Evolutionary conservation across 2,113 vertebrate species (phyloP), one percentile per base, ranked within the genome.

Genomic region (Pardalotus punctatus): DNA sequence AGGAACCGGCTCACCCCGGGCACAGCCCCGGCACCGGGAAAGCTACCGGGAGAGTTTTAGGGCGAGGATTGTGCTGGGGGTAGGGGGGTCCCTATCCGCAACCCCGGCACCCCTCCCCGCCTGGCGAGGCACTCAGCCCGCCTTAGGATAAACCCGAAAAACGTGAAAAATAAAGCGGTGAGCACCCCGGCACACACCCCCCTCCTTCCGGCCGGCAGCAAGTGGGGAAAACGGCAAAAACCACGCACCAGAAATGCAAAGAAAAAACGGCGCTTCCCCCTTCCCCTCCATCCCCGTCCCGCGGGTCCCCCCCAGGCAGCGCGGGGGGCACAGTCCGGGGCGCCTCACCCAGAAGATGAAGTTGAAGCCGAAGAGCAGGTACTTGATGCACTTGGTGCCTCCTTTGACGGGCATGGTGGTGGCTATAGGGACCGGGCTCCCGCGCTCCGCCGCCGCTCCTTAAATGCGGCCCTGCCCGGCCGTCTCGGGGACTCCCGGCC

Each of bases 291-390:
- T 11, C 23, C 28, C 70, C 11, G 9, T 36, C 69, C 70, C 36
- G 19, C 36, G 4, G 65, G 20, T 36, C 11, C 40, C 47, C 8
- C 7, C 29, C 7, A 11, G 20, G 42, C 40, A 35, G 43, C 33
- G 54, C 48, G 15, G 33, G 5, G 20, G 21, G 8, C 35, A 8
- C 11, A 22, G 19, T 54, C 45, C 19, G 3, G 24, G 23, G 5
- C 4, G 2, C 98, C 99, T 99, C 94, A 99, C 99, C 99, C 99
- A 99, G 94, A 99, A 99, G 28, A 99, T 79, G 96, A 99, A 99
- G 97, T 99, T 99, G 96, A 99, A 99, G 94, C 97, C 98, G 90
- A 99, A 99, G 95, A 99, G 99, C 94, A 99, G 95, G 90, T 99
- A 99, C 94, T 99, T 99, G 97, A 99, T 98, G 96, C 99, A 99